phyloP scores from a whole-genome alignment of 2,888 invertebrate genomes.

The Biston stratarius region DNA sequence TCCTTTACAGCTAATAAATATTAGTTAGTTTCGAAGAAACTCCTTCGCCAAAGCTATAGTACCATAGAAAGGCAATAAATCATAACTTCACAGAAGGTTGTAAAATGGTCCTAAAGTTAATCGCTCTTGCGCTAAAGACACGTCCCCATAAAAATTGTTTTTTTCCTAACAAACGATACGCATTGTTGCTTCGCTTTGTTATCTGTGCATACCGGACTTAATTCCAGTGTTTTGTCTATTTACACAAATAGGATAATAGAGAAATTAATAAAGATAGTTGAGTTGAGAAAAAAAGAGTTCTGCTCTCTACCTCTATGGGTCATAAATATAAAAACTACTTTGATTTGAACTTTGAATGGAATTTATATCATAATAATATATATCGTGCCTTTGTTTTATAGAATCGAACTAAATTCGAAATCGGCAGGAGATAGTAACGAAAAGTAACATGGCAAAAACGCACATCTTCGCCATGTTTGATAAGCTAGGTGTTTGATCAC shows the following conservation, averaged over 20 bases:
- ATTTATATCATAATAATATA: not conserved
- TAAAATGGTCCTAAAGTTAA: conserved; percentile 67
- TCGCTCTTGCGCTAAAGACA: conserved; percentile 54
- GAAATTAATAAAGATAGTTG: not conserved
- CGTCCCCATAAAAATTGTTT: not conserved
- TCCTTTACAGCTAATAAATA: conserved; percentile 5
- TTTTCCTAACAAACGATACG: not conserved
- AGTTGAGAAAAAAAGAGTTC: not conserved
- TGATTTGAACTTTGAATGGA: not conserved
- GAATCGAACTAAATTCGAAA: no score
- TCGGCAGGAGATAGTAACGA: no score
- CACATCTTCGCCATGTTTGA: no score
- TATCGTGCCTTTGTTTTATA: not conserved
- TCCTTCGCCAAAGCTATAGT: not conserved
- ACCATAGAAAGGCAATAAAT: conserved; percentile 56
- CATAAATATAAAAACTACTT: not conserved
- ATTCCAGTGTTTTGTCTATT: not conserved
- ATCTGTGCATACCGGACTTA: not conserved
- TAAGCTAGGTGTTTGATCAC: no score
- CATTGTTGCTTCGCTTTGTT: not conserved
- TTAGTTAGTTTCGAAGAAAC: conserved; percentile 6
- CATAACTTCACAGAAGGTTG: conserved; percentile 53
- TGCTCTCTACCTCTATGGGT: not conserved
- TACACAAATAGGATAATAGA: not conserved
- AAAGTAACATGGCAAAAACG: no score